These are phyloP conservation scores for Hemicentrotus pulcherrimus DNA, from an alignment of 35 echinoderm and acorn worm species.

Conservation along the genomic window DNA sequence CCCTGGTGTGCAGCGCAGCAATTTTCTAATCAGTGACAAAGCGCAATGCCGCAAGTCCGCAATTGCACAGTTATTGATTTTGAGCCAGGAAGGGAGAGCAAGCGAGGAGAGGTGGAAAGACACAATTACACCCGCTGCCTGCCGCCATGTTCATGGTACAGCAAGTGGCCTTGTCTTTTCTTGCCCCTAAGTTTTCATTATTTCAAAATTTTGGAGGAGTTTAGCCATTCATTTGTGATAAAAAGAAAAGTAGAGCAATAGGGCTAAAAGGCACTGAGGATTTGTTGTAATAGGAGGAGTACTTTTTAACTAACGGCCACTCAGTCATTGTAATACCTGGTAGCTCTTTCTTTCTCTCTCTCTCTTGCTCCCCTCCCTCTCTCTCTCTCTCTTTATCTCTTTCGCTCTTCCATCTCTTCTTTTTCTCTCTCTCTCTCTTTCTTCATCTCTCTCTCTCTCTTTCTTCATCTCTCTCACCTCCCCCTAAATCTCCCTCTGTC, in stretches of 20 bases:
- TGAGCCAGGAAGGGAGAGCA: background rate
- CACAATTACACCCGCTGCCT: background rate
- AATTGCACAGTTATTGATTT: constrained; percentile 3
- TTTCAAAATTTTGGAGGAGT: background rate
- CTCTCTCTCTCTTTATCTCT: background rate
- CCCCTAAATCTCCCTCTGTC: too few species aligned
- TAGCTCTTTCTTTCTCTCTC: background rate
- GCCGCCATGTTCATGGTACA: too few species aligned
- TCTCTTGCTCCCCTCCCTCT: background rate
- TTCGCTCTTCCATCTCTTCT: background rate
- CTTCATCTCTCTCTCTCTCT: background rate
- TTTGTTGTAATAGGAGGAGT: background rate
- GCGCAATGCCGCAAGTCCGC: background rate
- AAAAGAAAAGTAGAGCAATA: background rate
- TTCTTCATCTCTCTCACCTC: too few species aligned
- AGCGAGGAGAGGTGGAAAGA: background rate
- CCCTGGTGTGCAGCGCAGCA: constrained; percentile 5
- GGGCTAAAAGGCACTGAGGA: background rate
- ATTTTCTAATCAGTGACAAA: constrained; percentile 13
- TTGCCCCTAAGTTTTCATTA: background rate
- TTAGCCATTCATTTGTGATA: background rate
- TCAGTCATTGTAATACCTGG: background rate
- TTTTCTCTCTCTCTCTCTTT: background rate
- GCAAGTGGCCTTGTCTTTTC: background rate
- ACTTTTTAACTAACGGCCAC: background rate